Conservation (phyloP, 1,140 invertebrate genomes). For the Vollenhovia emeryi region DNA sequence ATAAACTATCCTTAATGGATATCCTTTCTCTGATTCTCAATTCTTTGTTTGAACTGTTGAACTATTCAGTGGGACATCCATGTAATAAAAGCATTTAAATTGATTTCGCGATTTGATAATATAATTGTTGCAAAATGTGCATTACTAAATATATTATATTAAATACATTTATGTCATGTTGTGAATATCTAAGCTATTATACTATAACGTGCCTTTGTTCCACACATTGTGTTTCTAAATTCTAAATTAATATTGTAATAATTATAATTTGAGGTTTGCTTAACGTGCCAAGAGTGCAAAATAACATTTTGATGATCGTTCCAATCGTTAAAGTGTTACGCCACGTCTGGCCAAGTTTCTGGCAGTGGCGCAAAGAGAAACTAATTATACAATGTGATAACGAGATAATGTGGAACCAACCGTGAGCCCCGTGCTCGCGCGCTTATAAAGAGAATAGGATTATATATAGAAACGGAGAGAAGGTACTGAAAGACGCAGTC, state of each 20-base stretch:
- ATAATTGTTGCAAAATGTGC: background rate
- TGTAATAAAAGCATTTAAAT: background rate
- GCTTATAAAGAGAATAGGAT: conserved; percentile 75
- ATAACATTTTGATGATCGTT: background rate
- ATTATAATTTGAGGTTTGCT: background rate
- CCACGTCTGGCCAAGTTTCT: conserved; percentile 45
- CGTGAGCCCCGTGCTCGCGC: conserved; percentile 65
- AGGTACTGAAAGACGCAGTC: conserved; percentile 17
- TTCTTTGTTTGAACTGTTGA: conserved; percentile 13
- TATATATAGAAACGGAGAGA: conserved; percentile 71
- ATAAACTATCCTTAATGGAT: background rate
- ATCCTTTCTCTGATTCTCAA: background rate
- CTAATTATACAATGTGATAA: conserved; percentile 74
- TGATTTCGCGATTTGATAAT: background rate
- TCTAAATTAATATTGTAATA: background rate
- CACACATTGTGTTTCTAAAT: background rate
- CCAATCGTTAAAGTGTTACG: conserved; percentile 20
- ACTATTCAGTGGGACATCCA: conserved; percentile 9
- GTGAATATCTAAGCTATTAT: background rate
- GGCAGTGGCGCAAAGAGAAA: conserved; percentile 2
- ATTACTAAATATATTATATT: background rate
- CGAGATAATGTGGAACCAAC: conserved; percentile 67
- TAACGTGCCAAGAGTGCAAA: background rate
- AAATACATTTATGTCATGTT: background rate
- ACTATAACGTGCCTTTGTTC: background rate